phyloP scores from a whole-genome alignment of 2,797 vertebrate genomes.

The Propithecus perrieri region DNA sequence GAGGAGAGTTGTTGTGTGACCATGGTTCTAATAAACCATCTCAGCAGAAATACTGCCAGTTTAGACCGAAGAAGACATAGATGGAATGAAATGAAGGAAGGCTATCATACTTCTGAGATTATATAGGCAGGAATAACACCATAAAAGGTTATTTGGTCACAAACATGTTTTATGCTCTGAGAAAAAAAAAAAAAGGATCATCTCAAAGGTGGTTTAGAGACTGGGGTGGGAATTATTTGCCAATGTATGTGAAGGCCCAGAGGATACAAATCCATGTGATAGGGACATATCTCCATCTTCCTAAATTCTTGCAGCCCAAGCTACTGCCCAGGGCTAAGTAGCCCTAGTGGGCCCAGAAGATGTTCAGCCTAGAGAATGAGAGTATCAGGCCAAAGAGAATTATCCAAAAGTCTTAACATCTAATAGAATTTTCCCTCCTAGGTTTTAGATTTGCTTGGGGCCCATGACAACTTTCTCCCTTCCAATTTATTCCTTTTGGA shows the following conservation, averaged over 20 bases:
- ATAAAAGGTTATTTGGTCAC: not conserved
- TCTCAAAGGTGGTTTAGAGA: not conserved
- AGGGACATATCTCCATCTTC: not conserved
- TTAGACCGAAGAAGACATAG: not conserved
- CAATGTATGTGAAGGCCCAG: not conserved
- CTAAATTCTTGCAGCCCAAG: not conserved
- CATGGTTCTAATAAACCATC: not conserved
- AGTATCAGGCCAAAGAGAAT: not conserved
- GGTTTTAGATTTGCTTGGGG: not conserved
- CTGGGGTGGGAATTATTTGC: not conserved
- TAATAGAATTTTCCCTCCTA: not conserved
- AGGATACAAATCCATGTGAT: rapidly evolving
- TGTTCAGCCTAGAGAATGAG: not conserved
- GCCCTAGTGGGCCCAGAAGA: not conserved
- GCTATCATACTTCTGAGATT: not conserved
- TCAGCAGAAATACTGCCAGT: not conserved
- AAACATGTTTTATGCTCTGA: not conserved
- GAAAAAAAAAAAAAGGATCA: not conserved
- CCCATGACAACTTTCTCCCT: not conserved
- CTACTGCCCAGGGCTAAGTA: not conserved
- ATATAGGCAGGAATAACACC: not conserved
- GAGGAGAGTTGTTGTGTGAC: not conserved
- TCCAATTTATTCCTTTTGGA: not conserved
- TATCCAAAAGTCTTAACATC: not conserved
- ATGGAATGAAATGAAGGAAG: not conserved